phyloP scores from a whole-genome alignment of 2,113 vertebrate species.

The Dipodomys merriami region DNA sequence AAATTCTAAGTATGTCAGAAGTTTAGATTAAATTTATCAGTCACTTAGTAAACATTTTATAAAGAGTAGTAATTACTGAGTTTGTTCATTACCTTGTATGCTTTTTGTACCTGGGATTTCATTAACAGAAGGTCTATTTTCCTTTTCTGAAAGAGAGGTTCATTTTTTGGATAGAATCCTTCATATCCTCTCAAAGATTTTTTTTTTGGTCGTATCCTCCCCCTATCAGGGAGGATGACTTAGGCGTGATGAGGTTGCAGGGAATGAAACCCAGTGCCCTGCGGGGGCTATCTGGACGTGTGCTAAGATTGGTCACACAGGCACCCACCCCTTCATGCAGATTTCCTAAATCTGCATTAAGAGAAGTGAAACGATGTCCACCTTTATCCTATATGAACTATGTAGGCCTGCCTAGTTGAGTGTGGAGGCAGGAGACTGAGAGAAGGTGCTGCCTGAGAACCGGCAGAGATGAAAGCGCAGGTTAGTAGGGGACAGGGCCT shows the following conservation, averaged over 20 bases:
- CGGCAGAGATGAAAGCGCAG: constrained; percentile 53
- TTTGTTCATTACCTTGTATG: constrained; percentile 9
- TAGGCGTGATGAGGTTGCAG: neutral
- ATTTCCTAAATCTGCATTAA: constrained; percentile 55
- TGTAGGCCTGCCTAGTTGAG: constrained; percentile 54
- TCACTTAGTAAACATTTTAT: neutral
- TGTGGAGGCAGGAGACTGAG: constrained; percentile 32
- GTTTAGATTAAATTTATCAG: neutral
- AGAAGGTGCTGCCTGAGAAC: constrained; percentile 59
- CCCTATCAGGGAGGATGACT: neutral
- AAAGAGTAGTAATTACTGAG: neutral
- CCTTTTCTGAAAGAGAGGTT: neutral
- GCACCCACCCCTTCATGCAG: neutral
- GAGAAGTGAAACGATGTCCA: constrained; percentile 65
- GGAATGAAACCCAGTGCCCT: neutral
- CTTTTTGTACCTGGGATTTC: neutral
- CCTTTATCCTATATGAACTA: constrained; percentile 61
- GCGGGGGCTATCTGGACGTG: neutral
- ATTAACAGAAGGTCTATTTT: neutral
- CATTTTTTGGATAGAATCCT: neutral
- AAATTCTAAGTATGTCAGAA: neutral
- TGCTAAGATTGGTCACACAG: neutral
- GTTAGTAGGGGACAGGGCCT: constrained; percentile 61
- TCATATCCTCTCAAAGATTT: constrained; percentile 2
- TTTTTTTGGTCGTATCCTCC: neutral